Conservation (phyloP, 2,888 invertebrate species). For the Lucinisca nassula region DNA sequence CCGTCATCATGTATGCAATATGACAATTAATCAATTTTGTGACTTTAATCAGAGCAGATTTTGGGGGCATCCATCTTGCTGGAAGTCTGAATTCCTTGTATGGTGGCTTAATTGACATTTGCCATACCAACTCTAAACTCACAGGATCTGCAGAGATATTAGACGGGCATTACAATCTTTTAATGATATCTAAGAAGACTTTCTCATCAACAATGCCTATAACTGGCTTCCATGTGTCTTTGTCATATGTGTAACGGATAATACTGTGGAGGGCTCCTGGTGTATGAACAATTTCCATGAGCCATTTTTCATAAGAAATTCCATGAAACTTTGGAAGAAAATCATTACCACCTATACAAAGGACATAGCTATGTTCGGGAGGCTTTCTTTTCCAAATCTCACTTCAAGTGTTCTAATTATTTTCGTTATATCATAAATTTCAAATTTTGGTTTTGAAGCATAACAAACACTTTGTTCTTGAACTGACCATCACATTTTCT, state of each 20-base stretch:
- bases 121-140: neutral
- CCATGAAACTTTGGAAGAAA: slow-evolving; percentile 46
- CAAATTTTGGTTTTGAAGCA: slow-evolving; percentile 31
- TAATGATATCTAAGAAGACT: neutral
- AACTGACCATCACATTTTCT: slow-evolving; percentile 28
- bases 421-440: slow-evolving; percentile 33
- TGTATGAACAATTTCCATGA: neutral
- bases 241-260: neutral
- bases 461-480: slow-evolving; percentile 27
- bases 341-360: slow-evolving; percentile 38
- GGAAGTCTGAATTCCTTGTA: slow-evolving; percentile 10
- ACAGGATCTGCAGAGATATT: neutral
- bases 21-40: neutral
- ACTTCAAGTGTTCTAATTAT: slow-evolving; percentile 30
- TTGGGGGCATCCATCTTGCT: slow-evolving; percentile 14
- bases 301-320: slow-evolving; percentile 21
- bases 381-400: neutral
- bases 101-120: slow-evolving; percentile 24
- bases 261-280: neutral
- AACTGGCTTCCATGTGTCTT: neutral
- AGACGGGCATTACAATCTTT: neutral
- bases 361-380: neutral
- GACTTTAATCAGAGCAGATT: neutral
- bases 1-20: neutral
- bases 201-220: neutral